Conservation (phyloP, 1,140 invertebrate genomes). For the Octopus bimaculoides region DNA sequence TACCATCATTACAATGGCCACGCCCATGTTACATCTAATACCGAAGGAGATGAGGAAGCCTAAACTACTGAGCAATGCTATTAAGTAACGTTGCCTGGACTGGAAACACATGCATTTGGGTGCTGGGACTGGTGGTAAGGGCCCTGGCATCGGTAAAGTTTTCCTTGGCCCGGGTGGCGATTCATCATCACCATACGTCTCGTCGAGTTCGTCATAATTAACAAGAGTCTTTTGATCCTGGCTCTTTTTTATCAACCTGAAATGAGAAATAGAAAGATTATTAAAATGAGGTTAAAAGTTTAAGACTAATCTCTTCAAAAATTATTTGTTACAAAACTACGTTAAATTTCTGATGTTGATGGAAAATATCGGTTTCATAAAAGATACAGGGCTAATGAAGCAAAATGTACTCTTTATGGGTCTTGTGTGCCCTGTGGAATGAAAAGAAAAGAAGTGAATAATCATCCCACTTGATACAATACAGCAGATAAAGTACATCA, state of each 20-base stretch:
- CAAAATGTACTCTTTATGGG: too few species aligned
- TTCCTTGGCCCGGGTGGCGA: conserved; percentile 24
- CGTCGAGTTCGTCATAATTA: conserved; percentile 56
- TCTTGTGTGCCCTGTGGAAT: too few species aligned
- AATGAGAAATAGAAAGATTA: conserved; percentile 20
- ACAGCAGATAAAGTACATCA: too few species aligned
- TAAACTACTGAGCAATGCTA: conserved; percentile 51
- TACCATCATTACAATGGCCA: conserved; percentile 81
- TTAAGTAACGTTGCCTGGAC: conserved; percentile 45
- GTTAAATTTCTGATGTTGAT: too few species aligned
- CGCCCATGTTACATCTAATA: conserved; percentile 82
- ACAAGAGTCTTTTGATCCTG: conserved; percentile 54
- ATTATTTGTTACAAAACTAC: too few species aligned
- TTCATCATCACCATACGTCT: conserved; percentile 48
- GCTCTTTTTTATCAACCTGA: conserved; percentile 49
- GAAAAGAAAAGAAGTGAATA: too few species aligned
- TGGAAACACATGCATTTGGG: conserved; percentile 19
- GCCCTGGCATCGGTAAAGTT: conserved; percentile 19
- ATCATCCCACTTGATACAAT: too few species aligned
- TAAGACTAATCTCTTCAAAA: too few species aligned
- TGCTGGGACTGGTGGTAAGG: conserved; percentile 14
- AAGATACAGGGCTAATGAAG: too few species aligned
- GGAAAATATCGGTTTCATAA: too few species aligned
- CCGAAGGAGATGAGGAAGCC: conserved; percentile 59
- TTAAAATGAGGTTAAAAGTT: too few species aligned